phyloP scores from a whole-genome alignment of 2,113 vertebrate genomes.

The Gorsachius goisagi region DNA sequence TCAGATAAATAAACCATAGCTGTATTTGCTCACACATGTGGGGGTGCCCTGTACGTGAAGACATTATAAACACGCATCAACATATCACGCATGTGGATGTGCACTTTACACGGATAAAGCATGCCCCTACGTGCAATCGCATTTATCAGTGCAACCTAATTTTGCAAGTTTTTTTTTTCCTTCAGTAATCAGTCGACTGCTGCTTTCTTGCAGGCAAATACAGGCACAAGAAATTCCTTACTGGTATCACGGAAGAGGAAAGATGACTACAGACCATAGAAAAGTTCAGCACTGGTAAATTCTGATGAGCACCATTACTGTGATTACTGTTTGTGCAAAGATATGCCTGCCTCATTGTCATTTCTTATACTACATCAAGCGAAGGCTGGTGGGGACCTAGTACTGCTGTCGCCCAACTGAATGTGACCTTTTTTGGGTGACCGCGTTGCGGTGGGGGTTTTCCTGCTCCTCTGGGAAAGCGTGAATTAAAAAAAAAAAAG shows the following conservation, averaged over 20 bases:
- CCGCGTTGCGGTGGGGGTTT: neutral
- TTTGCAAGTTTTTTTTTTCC: neutral
- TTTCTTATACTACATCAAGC: constrained; percentile 81
- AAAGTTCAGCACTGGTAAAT: constrained; percentile 77
- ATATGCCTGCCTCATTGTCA: constrained; percentile 88
- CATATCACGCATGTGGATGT: fast-evolving
- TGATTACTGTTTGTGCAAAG: constrained; percentile 82
- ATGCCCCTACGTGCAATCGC: too few relatives aligned
- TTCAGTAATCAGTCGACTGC: constrained; percentile 73
- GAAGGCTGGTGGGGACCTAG: constrained; percentile 63
- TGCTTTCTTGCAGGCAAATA: constrained; percentile 69
- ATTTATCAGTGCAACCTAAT: fast-evolving
- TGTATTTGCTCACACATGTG: neutral
- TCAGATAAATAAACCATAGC: neutral
- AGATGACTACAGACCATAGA: neutral
- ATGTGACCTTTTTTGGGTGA: constrained; percentile 73
- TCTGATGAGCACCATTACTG: constrained; percentile 84
- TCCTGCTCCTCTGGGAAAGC: neutral
- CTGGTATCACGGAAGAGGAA: constrained; percentile 61
- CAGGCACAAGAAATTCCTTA: constrained; percentile 64
- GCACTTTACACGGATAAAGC: neutral
- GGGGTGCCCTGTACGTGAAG: fast-evolving
- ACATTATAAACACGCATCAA: neutral
- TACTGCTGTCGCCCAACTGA: constrained; percentile 63
- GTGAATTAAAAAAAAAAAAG: neutral